Conservation (phyloP, 2,888 invertebrate species). For the Deilephila elpenor region DNA sequence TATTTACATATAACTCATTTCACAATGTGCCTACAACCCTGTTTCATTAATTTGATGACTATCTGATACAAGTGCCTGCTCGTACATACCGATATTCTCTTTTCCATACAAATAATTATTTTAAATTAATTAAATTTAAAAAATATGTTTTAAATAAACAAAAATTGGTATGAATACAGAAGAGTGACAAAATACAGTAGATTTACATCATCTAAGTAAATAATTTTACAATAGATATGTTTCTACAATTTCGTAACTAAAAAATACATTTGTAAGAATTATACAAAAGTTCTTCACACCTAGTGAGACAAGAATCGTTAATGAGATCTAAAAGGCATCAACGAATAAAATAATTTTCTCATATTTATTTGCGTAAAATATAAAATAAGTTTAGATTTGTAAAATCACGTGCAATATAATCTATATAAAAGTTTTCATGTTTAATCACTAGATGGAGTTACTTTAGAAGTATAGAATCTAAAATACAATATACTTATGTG, state of each 20-base stretch:
- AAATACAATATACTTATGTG: slow-evolving; percentile 34
- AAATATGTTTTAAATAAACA: neutral
- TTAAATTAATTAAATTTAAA: neutral
- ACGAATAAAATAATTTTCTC: neutral
- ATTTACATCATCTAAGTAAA: neutral
- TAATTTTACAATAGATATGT: neutral
- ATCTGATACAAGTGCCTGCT: slow-evolving; percentile 16
- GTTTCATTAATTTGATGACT: slow-evolving; percentile 48
- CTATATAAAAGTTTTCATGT: slow-evolving; percentile 31
- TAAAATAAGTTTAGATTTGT: neutral
- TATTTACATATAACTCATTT: slow-evolving; percentile 58
- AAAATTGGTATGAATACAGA: neutral
- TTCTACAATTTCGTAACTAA: neutral
- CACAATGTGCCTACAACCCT: slow-evolving; percentile 67
- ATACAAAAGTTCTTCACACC: neutral
- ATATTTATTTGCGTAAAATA: neutral
- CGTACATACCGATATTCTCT: neutral
- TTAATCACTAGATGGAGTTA: slow-evolving; percentile 45
- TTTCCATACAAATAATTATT: neutral
- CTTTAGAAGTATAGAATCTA: slow-evolving; percentile 31
- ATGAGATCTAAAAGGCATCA: slow-evolving; percentile 2
- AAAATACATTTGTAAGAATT: neutral
- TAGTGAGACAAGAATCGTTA: neutral
- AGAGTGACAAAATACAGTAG: neutral
- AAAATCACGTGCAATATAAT: slow-evolving; percentile 3